Evolutionary conservation across 2,888 invertebrate species (phyloP).

Genomic region (Drosophila mayaguana): DNA sequence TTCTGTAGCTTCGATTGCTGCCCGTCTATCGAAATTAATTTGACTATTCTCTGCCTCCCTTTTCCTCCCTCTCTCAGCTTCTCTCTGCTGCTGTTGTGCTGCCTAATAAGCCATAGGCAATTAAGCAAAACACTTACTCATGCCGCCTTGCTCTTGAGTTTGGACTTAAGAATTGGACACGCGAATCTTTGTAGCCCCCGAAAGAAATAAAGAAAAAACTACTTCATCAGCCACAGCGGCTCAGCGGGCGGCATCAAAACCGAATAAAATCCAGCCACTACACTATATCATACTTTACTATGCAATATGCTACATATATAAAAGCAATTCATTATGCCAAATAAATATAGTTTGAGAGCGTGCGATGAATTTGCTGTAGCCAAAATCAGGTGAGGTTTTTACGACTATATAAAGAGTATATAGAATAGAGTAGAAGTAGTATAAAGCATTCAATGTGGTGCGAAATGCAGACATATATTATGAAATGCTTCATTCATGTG

Average conservation of each 20-base stretch:
- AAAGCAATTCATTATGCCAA: conserved; percentile 76
- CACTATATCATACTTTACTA: conserved; percentile 22
- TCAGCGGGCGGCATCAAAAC: conserved; percentile 58
- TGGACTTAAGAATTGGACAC: conserved; percentile 52
- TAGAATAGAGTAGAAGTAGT: not conserved
- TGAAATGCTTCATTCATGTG: not conserved
- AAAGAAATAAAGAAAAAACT: conserved; percentile 45
- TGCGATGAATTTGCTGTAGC: not conserved
- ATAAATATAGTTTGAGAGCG: conserved; percentile 47
- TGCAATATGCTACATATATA: conserved; percentile 37
- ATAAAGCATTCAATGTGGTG: too few relatives aligned
- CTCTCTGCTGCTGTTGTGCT: conserved; percentile 40
- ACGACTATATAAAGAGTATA: not conserved
- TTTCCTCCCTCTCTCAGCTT: not conserved
- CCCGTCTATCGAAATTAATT: conserved; percentile 71
- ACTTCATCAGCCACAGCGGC: conserved; percentile 71
- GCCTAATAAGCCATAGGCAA: conserved; percentile 82
- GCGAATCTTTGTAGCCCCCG: conserved; percentile 47
- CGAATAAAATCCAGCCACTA: conserved; percentile 46
- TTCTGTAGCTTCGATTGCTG: conserved; percentile 42
- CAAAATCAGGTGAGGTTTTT: not conserved
- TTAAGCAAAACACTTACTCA: conserved; percentile 81
- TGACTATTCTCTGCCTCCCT: conserved; percentile 67
- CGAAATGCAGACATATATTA: not conserved
- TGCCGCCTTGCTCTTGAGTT: conserved; percentile 60